These are phyloP conservation scores for Oxytorus armatus DNA, from an alignment of 2,888 invertebrate genomes.

Conservation along the genomic window DNA sequence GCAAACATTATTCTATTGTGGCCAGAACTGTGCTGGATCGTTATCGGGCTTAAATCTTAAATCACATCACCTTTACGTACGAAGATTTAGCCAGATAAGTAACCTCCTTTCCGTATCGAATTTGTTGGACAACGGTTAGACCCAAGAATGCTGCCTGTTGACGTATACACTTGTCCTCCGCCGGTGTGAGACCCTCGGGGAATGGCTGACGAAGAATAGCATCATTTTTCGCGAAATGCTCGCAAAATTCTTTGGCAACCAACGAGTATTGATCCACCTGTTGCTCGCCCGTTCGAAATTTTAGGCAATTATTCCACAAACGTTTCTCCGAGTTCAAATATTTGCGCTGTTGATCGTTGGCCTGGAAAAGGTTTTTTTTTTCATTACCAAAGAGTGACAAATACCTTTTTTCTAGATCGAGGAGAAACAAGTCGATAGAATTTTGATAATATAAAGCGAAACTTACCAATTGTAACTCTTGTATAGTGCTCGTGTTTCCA, in stretches of 20 bases:
- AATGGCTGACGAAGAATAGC: conserved; percentile 85
- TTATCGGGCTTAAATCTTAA: neutral
- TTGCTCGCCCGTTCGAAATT: conserved; percentile 55
- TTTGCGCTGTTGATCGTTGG: conserved; percentile 78
- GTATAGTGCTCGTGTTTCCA: conserved; percentile 85
- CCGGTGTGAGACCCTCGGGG: conserved; percentile 84
- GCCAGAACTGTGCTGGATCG: no score
- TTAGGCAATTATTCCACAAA: conserved; percentile 82
- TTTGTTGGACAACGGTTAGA: conserved; percentile 82
- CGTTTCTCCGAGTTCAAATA: conserved; percentile 81
- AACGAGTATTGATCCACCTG: conserved; percentile 76
- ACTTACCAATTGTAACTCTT: conserved; percentile 85
- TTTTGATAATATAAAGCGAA: neutral
- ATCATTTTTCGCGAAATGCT: conserved; percentile 84
- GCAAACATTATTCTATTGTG: no score
- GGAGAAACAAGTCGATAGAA: neutral
- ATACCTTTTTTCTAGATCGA: no score
- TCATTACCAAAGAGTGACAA: neutral
- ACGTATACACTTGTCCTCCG: conserved; percentile 85
- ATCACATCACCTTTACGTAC: conserved; percentile 36
- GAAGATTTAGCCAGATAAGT: conserved; percentile 70
- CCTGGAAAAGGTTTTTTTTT: conserved; percentile 68
- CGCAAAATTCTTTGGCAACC: conserved; percentile 85
- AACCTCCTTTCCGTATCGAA: conserved; percentile 75
- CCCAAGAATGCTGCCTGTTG: conserved; percentile 85